phyloP scores from a whole-genome alignment of 1,140 invertebrate species.

The Zelostemma sp. region DNA sequence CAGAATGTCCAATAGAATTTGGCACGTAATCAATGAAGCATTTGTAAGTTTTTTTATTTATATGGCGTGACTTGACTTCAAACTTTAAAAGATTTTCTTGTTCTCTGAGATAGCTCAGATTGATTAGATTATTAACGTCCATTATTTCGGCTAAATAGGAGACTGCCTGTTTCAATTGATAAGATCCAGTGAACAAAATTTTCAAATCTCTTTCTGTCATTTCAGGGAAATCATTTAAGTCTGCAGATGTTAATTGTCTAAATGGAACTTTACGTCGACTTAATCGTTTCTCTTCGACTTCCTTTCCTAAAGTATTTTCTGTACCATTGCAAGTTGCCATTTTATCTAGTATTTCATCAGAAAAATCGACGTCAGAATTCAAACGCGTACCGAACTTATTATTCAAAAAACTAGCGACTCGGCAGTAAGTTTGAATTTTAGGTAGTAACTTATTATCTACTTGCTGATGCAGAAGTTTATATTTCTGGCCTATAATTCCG shows the following conservation, averaged over 20 bases:
- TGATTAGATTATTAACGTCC: slow-evolving; percentile 18
- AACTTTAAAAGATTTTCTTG: slow-evolving; percentile 22
- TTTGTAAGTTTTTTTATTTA: slow-evolving; percentile 25
- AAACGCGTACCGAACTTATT: slow-evolving; percentile 21
- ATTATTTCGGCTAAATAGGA: slow-evolving; percentile 36
- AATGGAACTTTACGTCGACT: not conserved
- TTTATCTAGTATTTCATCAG: slow-evolving; percentile 15
- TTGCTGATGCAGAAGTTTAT: slow-evolving; percentile 37
- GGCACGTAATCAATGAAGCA: slow-evolving; percentile 29
- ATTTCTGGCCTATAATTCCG: slow-evolving; percentile 45
- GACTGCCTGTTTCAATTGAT: slow-evolving; percentile 27
- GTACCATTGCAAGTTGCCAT: not conserved
- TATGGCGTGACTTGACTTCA: slow-evolving; percentile 28
- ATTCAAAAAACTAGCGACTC: slow-evolving; percentile 29
- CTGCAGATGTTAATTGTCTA: not conserved
- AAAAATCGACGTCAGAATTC: slow-evolving; percentile 11
- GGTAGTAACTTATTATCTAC: slow-evolving; percentile 48
- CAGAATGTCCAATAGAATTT: slow-evolving; percentile 12
- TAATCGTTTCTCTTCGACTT: not conserved
- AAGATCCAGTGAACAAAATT: slow-evolving; percentile 17
- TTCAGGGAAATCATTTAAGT: slow-evolving; percentile 11
- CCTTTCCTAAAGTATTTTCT: not conserved
- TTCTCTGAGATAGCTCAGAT: slow-evolving; percentile 17
- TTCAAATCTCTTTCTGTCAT: slow-evolving; percentile 8
- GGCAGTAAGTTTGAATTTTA: slow-evolving; percentile 5